Conservation (phyloP, 2,888 invertebrate species). For the Clostera curtula region DNA sequence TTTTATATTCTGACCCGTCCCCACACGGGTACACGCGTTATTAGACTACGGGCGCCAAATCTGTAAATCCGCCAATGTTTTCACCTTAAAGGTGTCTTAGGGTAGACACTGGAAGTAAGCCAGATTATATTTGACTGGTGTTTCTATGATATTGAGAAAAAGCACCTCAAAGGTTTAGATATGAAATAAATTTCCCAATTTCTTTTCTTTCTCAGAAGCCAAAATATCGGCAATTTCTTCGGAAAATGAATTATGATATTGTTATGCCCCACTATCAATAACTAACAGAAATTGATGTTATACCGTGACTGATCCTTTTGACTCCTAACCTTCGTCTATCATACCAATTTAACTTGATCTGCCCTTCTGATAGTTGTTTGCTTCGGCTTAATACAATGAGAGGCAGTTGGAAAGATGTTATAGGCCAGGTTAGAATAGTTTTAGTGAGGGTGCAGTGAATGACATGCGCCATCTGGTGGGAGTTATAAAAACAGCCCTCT, state of each 20-base stretch:
- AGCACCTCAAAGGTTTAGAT: too few relatives aligned
- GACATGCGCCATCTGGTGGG: slow-evolving; percentile 66
- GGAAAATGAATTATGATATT: slow-evolving; percentile 53
- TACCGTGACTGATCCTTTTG: slow-evolving; percentile 59
- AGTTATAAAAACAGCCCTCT: slow-evolving; percentile 68
- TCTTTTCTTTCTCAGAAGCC: not conserved
- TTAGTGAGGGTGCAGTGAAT: slow-evolving; percentile 54
- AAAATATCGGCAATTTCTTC: slow-evolving; percentile 10
- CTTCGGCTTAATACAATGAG: not conserved
- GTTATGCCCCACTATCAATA: slow-evolving; percentile 62
- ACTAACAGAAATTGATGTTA: slow-evolving; percentile 56
- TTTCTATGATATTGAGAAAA: too few relatives aligned
- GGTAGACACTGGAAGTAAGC: too few relatives aligned
- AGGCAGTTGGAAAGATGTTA: slow-evolving; percentile 2
- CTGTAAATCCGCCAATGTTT: too few relatives aligned
- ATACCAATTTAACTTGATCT: slow-evolving; percentile 32
- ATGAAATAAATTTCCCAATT: too few relatives aligned
- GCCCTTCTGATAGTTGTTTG: slow-evolving; percentile 9
- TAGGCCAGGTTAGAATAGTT: slow-evolving; percentile 27
- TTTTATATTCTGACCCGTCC: too few relatives aligned
- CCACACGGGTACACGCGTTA: too few relatives aligned
- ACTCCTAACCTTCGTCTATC: slow-evolving; percentile 55
- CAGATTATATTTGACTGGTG: too few relatives aligned
- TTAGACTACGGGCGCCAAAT: too few relatives aligned
- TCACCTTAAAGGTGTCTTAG: too few relatives aligned